phyloP scores from a whole-genome alignment of 2,888 invertebrate genomes.

The Lepidochitona cinerea region DNA sequence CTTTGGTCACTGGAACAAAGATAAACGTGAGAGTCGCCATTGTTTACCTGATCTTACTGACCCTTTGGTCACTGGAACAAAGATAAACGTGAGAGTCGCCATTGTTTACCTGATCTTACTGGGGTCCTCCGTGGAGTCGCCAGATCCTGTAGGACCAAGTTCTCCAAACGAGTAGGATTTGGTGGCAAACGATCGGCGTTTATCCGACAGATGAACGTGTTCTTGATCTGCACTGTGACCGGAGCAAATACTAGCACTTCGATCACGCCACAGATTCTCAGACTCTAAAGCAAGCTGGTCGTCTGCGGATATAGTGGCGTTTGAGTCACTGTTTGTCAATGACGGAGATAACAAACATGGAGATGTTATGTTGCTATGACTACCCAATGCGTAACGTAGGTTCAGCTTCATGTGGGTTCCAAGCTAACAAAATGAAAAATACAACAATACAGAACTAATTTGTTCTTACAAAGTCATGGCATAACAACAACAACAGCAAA shows the following conservation, averaged over 20 bases:
- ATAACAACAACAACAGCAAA: no score
- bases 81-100: no score
- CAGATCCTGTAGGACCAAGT: conserved; percentile 36
- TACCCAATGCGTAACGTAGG: conserved; percentile 41
- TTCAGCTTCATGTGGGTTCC: conserved; percentile 52
- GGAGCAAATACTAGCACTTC: conserved; percentile 22
- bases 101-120: neutral
- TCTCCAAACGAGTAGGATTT: conserved; percentile 50
- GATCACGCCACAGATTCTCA: conserved; percentile 40
- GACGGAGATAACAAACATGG: conserved; percentile 19
- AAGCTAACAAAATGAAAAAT: conserved; percentile 32
- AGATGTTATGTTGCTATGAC: neutral
- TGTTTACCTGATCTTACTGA: no score
- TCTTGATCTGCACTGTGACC: conserved; percentile 31
- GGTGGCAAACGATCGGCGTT: conserved; percentile 37
- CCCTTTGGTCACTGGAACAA: no score
- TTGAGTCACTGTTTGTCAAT: conserved; percentile 32
- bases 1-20: no score
- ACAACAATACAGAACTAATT: no score
- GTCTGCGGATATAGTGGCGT: conserved; percentile 38
- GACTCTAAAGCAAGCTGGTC: conserved; percentile 38
- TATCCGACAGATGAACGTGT: conserved; percentile 30
- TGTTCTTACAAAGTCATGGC: no score
- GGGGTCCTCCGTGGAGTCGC: conserved; percentile 36
- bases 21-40: no score